These are phyloP conservation scores for Lepus americanus DNA, from an alignment of 2,113 vertebrate genomes.

Conservation along the genomic window DNA sequence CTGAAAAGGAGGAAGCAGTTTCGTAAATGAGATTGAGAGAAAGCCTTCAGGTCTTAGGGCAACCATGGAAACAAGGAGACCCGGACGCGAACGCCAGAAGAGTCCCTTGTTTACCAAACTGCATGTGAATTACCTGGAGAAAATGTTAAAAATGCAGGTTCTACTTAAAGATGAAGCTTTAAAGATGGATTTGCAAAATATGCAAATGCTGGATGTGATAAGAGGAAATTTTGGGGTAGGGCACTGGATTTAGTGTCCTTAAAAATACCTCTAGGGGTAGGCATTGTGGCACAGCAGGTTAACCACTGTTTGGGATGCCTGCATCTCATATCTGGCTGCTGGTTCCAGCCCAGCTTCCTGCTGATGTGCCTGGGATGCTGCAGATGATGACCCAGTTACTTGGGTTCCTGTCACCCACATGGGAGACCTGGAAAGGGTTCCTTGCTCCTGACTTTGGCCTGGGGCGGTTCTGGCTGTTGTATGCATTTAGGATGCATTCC, in stretches of 20 bases:
- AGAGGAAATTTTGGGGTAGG: background rate
- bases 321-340: too few species aligned
- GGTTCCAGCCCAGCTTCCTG: too few species aligned
- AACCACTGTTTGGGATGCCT: too few species aligned
- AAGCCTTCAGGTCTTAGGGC: background rate
- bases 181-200: background rate
- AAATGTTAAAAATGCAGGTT: background rate
- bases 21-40: conserved; percentile 1
- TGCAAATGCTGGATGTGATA: background rate
- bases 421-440: too few species aligned
- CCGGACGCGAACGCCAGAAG: background rate
- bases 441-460: too few species aligned
- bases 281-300: too few species aligned
- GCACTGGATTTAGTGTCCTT: background rate
- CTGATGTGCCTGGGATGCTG: too few species aligned
- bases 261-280: background rate
- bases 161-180: background rate
- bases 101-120: background rate
- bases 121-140: background rate
- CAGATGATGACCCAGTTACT: too few species aligned
- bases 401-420: too few species aligned
- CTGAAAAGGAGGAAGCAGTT: conserved; percentile 3
- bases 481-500: too few species aligned
- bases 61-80: background rate
- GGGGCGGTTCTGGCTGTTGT: too few species aligned